These are phyloP conservation scores for Habrosyne pyritoides DNA, from an alignment of 2,888 invertebrate species.

Conservation along the genomic window DNA sequence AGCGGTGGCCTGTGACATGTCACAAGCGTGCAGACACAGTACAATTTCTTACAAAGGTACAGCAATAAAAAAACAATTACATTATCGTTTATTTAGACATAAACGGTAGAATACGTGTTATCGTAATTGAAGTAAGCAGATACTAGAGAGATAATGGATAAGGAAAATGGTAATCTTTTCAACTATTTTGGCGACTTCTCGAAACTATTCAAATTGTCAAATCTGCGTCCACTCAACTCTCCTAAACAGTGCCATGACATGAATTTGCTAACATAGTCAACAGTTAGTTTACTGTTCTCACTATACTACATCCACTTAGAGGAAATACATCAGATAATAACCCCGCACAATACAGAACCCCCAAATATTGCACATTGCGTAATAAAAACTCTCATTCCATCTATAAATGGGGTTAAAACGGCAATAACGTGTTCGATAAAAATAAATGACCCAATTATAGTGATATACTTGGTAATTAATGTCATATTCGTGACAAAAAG, in stretches of 20 bases:
- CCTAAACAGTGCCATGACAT: too few relatives aligned
- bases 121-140: too few relatives aligned
- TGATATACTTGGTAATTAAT: slow-evolving; percentile 31
- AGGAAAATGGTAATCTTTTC: too few relatives aligned
- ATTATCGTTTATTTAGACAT: too few relatives aligned
- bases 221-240: too few relatives aligned
- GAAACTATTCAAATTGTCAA: too few relatives aligned
- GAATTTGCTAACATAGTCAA: too few relatives aligned
- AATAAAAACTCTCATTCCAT: slow-evolving; percentile 46
- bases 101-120: too few relatives aligned
- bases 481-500: slow-evolving; percentile 26
- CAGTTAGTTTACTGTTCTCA: not conserved
- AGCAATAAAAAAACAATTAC: not conserved
- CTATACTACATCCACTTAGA: not conserved
- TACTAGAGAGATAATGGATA: too few relatives aligned
- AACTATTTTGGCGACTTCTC: too few relatives aligned
- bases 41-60: not conserved
- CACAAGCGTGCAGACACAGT: slow-evolving; percentile 20
- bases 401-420: slow-evolving; percentile 19
- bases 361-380: slow-evolving; percentile 34
- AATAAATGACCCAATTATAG: slow-evolving; percentile 36
- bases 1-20: slow-evolving; percentile 21
- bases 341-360: slow-evolving; percentile 13
- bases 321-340: slow-evolving; percentile 22
- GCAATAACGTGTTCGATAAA: slow-evolving; percentile 37